Conservation (phyloP, 2,888 invertebrate genomes). For the Ennomos quercinarius region DNA sequence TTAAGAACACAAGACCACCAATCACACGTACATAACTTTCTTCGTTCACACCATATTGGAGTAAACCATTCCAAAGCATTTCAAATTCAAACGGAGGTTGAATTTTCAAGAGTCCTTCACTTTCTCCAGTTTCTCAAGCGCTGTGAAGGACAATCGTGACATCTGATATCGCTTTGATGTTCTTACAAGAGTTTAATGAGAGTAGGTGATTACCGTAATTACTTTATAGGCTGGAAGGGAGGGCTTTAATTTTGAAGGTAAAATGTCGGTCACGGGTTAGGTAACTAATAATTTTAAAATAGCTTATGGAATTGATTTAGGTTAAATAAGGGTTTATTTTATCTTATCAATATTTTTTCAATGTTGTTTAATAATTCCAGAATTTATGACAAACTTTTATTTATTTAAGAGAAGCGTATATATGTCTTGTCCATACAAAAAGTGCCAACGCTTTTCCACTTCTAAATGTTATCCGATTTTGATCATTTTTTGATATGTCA, state of each 20-base stretch:
- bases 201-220: slow-evolving; percentile 50
- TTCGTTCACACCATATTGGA: slow-evolving; percentile 12
- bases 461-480: too few relatives aligned
- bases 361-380: too few relatives aligned
- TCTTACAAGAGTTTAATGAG: slow-evolving; percentile 49
- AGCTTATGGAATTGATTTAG: not conserved
- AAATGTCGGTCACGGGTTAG: slow-evolving; percentile 8
- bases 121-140: slow-evolving; percentile 35
- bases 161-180: slow-evolving; percentile 58
- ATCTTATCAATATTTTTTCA: too few relatives aligned
- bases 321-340: too few relatives aligned
- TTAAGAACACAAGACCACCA: too few relatives aligned
- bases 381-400: too few relatives aligned
- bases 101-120: slow-evolving; percentile 39
- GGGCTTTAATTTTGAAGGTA: slow-evolving; percentile 25
- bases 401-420: too few relatives aligned
- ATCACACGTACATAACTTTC: not conserved
- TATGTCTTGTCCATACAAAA: too few relatives aligned
- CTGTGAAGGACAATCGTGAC: slow-evolving; percentile 59
- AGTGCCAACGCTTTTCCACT: too few relatives aligned
- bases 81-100: slow-evolving; percentile 36
- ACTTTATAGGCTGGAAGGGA: slow-evolving; percentile 48
- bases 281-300: slow-evolving; percentile 13
- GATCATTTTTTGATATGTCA: too few relatives aligned
- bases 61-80: slow-evolving; percentile 21